phyloP scores from a whole-genome alignment of 1,140 invertebrate species.

The Sitophilus oryzae region DNA sequence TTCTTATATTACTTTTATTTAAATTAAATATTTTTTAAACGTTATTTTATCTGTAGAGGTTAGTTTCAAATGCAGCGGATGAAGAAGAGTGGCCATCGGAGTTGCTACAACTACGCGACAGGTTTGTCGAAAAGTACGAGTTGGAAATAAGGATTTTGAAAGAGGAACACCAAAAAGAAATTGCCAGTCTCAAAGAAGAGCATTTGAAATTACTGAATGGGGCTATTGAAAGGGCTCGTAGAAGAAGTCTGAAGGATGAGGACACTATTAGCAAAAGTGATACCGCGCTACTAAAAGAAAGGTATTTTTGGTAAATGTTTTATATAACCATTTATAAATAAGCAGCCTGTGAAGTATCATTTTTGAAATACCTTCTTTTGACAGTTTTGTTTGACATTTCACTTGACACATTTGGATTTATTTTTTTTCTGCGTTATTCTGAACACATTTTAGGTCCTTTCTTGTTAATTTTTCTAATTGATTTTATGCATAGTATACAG shows the following conservation, averaged over 20 bases:
- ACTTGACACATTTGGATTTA: constrained; percentile 12
- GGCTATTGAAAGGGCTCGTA: constrained; percentile 40
- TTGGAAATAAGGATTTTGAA: constrained; percentile 46
- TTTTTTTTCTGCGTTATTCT: no score
- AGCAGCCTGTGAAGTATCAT: background rate
- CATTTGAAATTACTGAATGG: constrained; percentile 46
- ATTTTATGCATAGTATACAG: no score
- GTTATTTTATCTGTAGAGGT: constrained; percentile 46
- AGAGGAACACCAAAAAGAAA: constrained; percentile 41
- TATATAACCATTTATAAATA: background rate
- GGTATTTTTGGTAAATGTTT: constrained; percentile 42
- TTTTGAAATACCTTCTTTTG: no score
- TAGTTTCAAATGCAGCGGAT: constrained; percentile 57
- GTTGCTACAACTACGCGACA: constrained; percentile 59
- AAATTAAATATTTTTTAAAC: constrained; percentile 5
- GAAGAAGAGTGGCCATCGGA: constrained; percentile 63
- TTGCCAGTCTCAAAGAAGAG: constrained; percentile 53
- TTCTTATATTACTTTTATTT: constrained; percentile 25
- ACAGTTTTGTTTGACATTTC: constrained; percentile 8
- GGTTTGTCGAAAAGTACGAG: constrained; percentile 58
- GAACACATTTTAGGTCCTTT: no score
- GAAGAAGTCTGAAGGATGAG: constrained; percentile 33
- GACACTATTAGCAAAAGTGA: constrained; percentile 33
- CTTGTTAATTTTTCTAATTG: no score
- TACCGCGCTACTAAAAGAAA: constrained; percentile 35